Base-by-base conservation (phyloP, 1,140 invertebrate species). In the Drosophila repleta region DNA sequence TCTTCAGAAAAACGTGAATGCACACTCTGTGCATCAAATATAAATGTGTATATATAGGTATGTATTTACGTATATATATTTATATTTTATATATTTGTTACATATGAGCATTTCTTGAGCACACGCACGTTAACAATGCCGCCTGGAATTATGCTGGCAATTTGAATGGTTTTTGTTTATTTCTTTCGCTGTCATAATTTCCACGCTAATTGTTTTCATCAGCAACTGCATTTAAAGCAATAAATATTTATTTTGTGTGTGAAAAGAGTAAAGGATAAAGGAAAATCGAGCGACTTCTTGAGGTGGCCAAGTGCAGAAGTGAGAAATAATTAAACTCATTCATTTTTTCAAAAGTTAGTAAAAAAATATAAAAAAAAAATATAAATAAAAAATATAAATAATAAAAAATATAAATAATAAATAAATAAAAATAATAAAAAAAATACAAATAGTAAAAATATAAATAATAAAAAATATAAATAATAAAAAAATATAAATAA, bases 181-280 rank as follows among this genome's bases (percentile, higher is more conserved):
- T 17, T 43, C 10, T 66, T 68, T 74, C 71, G n/a, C 41, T 43
- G 45, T 55, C 66, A 70, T 78, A 46, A 70, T 71, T 82, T 79
- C 56, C 78, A 79, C 61, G 76, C 57, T 76, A 82, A 66, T 76
- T 82, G 35, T 79, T 66, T 85, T 64, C 75, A 82, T 78, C 75
- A 67, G 49, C 20, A 57, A 15, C 13, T 21, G 49, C 43, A 74
- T 69, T 52, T 24, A 15, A 53, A 63, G 49, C 64, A 66, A 78
- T 67, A 76, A 72, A 55, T 66, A 87, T 85, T 57, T 81, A 79
- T 56, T 60, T 58, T 32, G 13, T 55, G 17, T 18, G 17, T 11
- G 29, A 0, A 55, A 13, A n/a, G n/a, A n/a, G n/a, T n/a, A n/a
- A 17, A 20, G 52, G 10, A n/a, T 1, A 15, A 52, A 11, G 4